Base-by-base conservation (phyloP, 2,888 invertebrate species). In the Belgica antarctica region DNA sequence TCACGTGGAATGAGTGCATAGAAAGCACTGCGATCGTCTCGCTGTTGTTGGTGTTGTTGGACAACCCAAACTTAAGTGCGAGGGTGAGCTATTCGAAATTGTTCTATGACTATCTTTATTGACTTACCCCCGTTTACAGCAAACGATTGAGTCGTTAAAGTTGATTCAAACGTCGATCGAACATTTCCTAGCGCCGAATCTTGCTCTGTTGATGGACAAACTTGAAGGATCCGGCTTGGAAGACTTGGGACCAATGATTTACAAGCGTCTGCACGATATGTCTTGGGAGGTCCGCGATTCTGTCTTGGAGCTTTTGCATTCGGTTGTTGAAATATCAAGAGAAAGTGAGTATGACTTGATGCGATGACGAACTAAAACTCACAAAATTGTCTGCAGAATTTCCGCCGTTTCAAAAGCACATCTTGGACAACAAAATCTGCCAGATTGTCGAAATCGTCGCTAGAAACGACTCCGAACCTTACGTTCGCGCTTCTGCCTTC, bases 281-380 rank as follows among this genome's bases (percentile, higher is more conserved):
- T 82, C 86, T 62, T 92, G 92, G 92, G 91, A 92, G 77, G 85
- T 92, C 1, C 82, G 90, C 41, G 92, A 92, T 74, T 88, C 88
- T 2, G 87, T 89, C 0, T 76, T 92, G 25, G 91, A 92, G 77
- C 80, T 91, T 46, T 78, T 92, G 5, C 84, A 84, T 52, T 87
- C 88, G 0, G 86, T 90, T 75, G 86, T 87, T 0, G 82, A 82
- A 47, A 86, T 91, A 72, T 87, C 89, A 0, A 85, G 85, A 76
- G 81, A 85, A 72, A 90, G 91, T 91, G 81, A 82, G 86, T 81
- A 19, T 19, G 17, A 28, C 41, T 12, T 19, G 52, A 3, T 52
- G n/a, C n/a, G n/a, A n/a, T n/a, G n/a, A n/a, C n/a, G n/a, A n/a
- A n/a, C 27, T 25, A 15, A 70, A 27, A 69, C 57, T 19, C 15